These are phyloP conservation scores for Orchesella cincta DNA, from an alignment of 1,140 invertebrate species.

Conservation along the genomic window DNA sequence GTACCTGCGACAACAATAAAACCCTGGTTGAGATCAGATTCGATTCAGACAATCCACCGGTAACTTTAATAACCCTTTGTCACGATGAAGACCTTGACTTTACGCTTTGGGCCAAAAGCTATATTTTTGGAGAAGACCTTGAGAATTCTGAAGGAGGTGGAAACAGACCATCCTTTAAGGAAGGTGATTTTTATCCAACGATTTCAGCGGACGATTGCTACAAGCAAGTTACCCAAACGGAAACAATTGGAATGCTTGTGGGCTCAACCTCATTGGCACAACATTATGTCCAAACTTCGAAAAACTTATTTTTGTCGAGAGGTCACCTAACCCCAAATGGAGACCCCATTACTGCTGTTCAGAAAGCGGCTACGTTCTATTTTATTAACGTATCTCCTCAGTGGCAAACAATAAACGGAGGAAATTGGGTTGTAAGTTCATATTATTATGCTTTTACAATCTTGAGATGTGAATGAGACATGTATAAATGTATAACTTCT, in stretches of 20 bases:
- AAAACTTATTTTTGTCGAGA: constrained; percentile 59
- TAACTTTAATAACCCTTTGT: constrained; percentile 56
- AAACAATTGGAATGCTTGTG: constrained; percentile 44
- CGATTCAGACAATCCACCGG: constrained; percentile 47
- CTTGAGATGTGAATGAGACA: neutral
- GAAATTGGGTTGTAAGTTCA: constrained; percentile 66
- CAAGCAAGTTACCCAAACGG: constrained; percentile 37
- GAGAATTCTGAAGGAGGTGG: constrained; percentile 2
- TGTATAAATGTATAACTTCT: neutral
- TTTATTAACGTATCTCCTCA: constrained; percentile 68
- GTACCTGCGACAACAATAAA: neutral
- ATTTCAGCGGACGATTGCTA: constrained; percentile 49
- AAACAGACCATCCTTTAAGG: constrained; percentile 46
- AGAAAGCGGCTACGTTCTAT: constrained; percentile 67
- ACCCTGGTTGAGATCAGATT: constrained; percentile 8
- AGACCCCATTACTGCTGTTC: constrained; percentile 65
- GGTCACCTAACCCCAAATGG: constrained; percentile 70
- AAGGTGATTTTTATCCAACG: constrained; percentile 54
- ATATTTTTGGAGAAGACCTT: constrained; percentile 31
- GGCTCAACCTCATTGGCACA: neutral
- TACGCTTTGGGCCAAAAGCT: constrained; percentile 23
- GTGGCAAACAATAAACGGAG: constrained; percentile 68
- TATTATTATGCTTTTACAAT: too few relatives aligned
- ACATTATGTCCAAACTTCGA: constrained; percentile 19
- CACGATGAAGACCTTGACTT: constrained; percentile 28